phyloP scores from a whole-genome alignment of 2,797 vertebrate genomes.

The Lophotriccus pileatus region DNA sequence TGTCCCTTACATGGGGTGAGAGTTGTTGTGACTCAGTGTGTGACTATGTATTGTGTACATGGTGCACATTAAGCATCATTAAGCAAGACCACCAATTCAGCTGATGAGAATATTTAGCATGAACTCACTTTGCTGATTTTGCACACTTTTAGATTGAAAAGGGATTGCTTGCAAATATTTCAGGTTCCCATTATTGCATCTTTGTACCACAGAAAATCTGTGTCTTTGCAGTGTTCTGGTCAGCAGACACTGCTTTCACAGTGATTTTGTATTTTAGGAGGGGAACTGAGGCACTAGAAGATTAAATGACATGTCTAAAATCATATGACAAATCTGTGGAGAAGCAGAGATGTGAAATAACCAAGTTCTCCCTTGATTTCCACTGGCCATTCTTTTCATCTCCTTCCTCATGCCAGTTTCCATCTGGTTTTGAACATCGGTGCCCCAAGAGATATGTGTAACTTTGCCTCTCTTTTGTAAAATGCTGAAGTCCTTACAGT shows the following conservation, averaged over 20 bases:
- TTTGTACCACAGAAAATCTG: neutral
- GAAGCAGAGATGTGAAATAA: neutral
- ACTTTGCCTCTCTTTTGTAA: neutral
- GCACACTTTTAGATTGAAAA: neutral
- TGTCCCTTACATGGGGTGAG: neutral
- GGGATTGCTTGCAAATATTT: neutral
- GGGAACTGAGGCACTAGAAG: neutral
- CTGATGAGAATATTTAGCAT: neutral
- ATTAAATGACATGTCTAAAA: neutral
- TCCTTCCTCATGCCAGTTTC: neutral
- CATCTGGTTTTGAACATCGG: neutral
- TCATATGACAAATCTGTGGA: neutral
- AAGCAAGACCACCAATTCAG: neutral
- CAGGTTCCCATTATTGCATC: neutral
- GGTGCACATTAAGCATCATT: neutral
- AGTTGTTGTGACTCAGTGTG: neutral
- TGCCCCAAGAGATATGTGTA: neutral
- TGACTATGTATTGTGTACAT: neutral
- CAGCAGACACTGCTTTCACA: neutral
- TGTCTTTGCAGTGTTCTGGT: neutral
- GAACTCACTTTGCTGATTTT: neutral
- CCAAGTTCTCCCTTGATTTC: neutral
- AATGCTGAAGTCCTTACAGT: neutral
- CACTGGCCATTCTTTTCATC: neutral
- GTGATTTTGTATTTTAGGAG: neutral